Evolutionary conservation across 2,797 vertebrate genomes (phyloP).

Genomic region (Amphiprion clarkii): DNA sequence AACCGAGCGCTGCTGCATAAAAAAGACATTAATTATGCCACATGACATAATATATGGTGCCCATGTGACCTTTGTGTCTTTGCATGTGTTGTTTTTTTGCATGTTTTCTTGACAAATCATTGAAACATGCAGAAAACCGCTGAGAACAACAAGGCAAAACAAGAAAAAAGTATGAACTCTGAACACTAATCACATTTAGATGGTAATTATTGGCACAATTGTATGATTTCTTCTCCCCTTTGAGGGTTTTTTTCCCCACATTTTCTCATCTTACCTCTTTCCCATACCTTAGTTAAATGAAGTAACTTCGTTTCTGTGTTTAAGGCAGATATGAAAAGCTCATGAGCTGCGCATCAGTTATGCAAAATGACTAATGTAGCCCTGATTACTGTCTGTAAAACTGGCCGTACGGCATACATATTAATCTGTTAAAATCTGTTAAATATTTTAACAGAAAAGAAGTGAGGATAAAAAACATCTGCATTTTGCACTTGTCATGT

Average conservation of each 20-base stretch:
- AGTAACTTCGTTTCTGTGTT: neutral
- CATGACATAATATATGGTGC: neutral
- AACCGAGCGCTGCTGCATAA: neutral
- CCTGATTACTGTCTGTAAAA: neutral
- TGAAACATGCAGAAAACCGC: conserved; percentile 22
- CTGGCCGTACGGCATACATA: neutral
- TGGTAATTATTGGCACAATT: too few species aligned
- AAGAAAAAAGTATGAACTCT: too few species aligned
- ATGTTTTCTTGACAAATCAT: conserved; percentile 3
- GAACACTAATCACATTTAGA: neutral
- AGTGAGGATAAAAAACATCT: neutral
- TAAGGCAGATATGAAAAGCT: neutral
- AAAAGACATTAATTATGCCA: conserved; percentile 21
- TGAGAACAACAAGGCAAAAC: conserved; percentile 48
- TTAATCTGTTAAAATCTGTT: neutral
- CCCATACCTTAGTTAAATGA: accelerated
- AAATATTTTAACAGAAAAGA: neutral
- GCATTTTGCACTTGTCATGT: neutral
- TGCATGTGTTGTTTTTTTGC: neutral
- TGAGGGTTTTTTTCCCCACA: too few species aligned
- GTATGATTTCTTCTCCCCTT: neutral
- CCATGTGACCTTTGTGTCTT: conserved; percentile 10
- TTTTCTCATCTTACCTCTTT: neutral
- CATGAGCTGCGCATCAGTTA: neutral
- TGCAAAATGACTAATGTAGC: neutral